Conservation (phyloP, 2,113 vertebrate genomes). For the Todiramphus chloris region DNA sequence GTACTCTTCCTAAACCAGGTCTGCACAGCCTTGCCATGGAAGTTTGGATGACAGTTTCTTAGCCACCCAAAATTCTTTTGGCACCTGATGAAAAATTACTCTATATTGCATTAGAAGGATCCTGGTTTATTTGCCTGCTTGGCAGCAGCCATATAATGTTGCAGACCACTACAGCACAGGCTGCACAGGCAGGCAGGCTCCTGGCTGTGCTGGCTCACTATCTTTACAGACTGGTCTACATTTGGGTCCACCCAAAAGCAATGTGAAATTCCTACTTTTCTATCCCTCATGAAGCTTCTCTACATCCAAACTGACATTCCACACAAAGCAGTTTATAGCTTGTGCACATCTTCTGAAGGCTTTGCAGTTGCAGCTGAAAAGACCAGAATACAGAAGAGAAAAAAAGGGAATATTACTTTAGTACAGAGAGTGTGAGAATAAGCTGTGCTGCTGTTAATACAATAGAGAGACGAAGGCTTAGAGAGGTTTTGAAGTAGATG, state of each 20-base stretch:
- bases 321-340: background rate
- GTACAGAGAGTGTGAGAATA: background rate
- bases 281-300: background rate
- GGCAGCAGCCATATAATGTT: background rate
- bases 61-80: background rate
- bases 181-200: background rate
- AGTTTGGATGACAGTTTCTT: background rate
- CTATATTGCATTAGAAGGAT: background rate
- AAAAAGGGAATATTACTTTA: background rate
- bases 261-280: background rate
- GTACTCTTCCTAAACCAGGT: accelerated
- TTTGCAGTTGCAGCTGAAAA: background rate
- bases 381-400: background rate
- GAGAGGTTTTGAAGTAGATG: background rate
- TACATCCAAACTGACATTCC: background rate
- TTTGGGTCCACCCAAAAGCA: background rate
- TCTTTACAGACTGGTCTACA: background rate
- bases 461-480: background rate
- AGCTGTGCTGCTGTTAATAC: background rate
- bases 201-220: background rate
- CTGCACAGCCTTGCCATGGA: accelerated
- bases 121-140: background rate
- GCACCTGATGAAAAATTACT: background rate
- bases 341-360: too few relatives aligned
- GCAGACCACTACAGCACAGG: background rate